Percentiles rank a stretch among this genome's conserved stretches.
These are phyloP conservation scores for Cacatua alba DNA, from an alignment of 2,113 vertebrate species.

Conservation along the genomic window DNA sequence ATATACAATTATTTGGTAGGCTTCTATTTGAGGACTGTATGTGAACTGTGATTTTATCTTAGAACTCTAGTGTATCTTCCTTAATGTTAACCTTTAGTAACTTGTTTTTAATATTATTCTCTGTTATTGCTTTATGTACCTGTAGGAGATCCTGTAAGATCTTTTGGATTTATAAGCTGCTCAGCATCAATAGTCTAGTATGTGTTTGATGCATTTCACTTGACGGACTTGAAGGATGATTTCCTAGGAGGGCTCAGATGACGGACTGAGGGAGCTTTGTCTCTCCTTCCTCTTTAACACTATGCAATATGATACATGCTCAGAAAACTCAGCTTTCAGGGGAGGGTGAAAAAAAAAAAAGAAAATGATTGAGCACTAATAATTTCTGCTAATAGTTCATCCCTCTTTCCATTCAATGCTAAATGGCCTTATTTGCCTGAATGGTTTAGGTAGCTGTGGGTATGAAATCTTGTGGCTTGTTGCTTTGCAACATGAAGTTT, in stretches of 20 bases:
- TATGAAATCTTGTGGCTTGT: neutral
- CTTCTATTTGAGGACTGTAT: neutral
- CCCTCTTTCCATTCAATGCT: neutral
- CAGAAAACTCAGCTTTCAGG: neutral
- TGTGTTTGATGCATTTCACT: neutral
- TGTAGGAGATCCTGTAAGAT: neutral
- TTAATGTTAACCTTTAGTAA: neutral
- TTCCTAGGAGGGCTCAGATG: neutral
- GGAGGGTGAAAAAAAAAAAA: neutral
- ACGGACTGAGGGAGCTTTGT: neutral
- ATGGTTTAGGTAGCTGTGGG: neutral
- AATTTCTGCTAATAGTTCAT: neutral
- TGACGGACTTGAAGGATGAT: neutral
- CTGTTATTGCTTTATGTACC: neutral
- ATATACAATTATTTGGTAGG: neutral
- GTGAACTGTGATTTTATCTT: neutral
- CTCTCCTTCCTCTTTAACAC: neutral
- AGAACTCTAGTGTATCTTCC: neutral
- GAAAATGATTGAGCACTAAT: neutral
- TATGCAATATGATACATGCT: neutral
- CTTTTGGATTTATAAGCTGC: neutral
- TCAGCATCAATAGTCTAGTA: neutral
- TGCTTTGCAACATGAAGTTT: neutral
- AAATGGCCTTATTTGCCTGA: slow-evolving; percentile 13
- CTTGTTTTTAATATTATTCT: neutral